phyloP scores from a whole-genome alignment of 1,140 invertebrate genomes.

The Eriosoma lanigerum region DNA sequence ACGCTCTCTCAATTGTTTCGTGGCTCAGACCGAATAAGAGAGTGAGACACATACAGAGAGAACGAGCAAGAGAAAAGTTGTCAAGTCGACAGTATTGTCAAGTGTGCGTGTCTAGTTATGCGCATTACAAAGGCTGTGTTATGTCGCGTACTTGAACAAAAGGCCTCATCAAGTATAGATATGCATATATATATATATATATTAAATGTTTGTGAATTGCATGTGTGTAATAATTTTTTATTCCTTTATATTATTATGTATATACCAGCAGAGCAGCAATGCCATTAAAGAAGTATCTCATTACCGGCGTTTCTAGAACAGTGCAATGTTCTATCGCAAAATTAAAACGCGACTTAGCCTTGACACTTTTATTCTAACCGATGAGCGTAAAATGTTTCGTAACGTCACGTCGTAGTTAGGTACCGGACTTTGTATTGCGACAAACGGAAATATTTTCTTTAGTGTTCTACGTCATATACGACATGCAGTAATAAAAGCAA shows the following conservation, averaged over 20 bases:
- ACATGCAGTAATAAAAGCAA: too few relatives aligned
- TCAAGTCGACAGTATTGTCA: conserved; percentile 39
- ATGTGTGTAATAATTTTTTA: not conserved
- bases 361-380: too few relatives aligned
- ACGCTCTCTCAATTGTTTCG: conserved; percentile 25
- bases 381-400: too few relatives aligned
- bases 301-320: not conserved
- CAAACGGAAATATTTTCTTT: too few relatives aligned
- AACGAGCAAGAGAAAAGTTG: not conserved
- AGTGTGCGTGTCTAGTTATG: conserved; percentile 45
- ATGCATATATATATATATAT: not conserved
- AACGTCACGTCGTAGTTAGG: too few relatives aligned
- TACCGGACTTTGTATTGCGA: too few relatives aligned
- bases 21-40: not conserved
- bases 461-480: too few relatives aligned
- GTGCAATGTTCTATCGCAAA: conserved; percentile 6
- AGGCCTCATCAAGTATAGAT: conserved; percentile 17
- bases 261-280: not conserved
- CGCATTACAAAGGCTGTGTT: conserved; percentile 21
- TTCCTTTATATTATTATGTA: not conserved
- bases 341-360: too few relatives aligned
- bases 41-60: not conserved
- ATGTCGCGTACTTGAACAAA: conserved; percentile 19
- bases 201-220: not conserved
- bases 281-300: not conserved